Base-by-base conservation (phyloP, 2,113 vertebrate genomes). In the Sprattus sprattus region DNA sequence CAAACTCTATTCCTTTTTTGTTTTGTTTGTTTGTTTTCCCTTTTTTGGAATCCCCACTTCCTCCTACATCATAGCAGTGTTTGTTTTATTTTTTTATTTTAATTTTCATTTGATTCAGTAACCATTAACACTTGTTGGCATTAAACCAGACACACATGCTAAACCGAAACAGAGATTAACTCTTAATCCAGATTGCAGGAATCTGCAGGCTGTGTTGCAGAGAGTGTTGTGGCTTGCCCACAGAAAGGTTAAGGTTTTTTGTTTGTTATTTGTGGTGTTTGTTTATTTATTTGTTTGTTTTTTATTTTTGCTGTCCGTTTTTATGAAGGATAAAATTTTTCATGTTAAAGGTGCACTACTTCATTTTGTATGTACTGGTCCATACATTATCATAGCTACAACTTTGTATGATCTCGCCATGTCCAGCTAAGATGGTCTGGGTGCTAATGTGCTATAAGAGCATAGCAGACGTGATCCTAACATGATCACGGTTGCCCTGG, bases 61-160 rank as follows among this genome's bases (percentile, higher is more conserved):
- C 50, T 10, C 78, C 25, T 57, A 28, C 18, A 25, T 78, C 71
- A 78, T 39, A 78, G 32, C n/a, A 71, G 46, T 75, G 54, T 45
- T 2, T 47, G 45, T 78, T 64, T 39, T 82, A 28, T 47, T 25
- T 46, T 89, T 88, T 6, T 95, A 13, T 45, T 47, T 45, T 0
- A 4, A 3, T 45, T 46, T 71, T 60, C 11, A 94, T 94, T 93
- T 91, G 81, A 86, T 83, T 83, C 78, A 88, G 54, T 86, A 88
- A 88, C 82, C 85, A 86, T 86, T 85, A 88, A 87, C 94, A 95
- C 93, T 94, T 95, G 95, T 97, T 97, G 96, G 96, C 96, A 97
- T 96, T 96, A 88, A 89, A 97, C 96, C 96, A 97, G 96, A 96
- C 96, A 96, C 96, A 96, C 96, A 96, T 97, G 96, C 95, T 96